Conservation (phyloP, 2,888 invertebrate species). For the Eremobia ochroleuca region DNA sequence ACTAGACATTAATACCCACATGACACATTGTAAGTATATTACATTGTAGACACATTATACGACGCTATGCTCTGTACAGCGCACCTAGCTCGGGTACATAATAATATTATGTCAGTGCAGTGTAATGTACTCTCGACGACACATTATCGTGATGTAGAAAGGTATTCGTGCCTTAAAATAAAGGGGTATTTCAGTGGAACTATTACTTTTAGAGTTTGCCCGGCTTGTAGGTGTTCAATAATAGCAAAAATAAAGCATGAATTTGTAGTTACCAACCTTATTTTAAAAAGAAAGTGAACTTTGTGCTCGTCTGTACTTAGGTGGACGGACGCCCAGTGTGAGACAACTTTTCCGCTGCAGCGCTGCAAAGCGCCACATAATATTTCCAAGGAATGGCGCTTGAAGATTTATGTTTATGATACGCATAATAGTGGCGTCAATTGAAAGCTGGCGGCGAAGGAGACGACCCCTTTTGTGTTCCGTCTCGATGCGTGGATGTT, state of each 20-base stretch:
- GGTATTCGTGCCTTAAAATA: slow-evolving; percentile 69
- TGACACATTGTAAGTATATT: slow-evolving; percentile 72
- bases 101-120: slow-evolving; percentile 73
- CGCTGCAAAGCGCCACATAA: slow-evolving; percentile 74
- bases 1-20: slow-evolving; percentile 72
- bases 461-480: slow-evolving; percentile 73
- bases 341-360: slow-evolving; percentile 72
- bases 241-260: slow-evolving; percentile 54
- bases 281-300: slow-evolving; percentile 59
- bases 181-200: slow-evolving; percentile 65
- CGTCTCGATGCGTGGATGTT: slow-evolving; percentile 68
- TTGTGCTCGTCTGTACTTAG: slow-evolving; percentile 57
- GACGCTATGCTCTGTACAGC: slow-evolving; percentile 65
- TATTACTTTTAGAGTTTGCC: slow-evolving; percentile 64
- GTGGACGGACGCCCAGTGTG: slow-evolving; percentile 60
- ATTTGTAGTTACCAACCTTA: slow-evolving; percentile 49
- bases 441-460: slow-evolving; percentile 74
- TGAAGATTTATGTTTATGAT: slow-evolving; percentile 81
- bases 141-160: slow-evolving; percentile 72
- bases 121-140: slow-evolving; percentile 74
- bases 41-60: slow-evolving; percentile 74
- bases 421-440: slow-evolving; percentile 79
- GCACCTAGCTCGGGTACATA: slow-evolving; percentile 68
- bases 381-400: slow-evolving; percentile 75
- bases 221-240: slow-evolving; percentile 38